Base-by-base conservation (phyloP, 2,797 vertebrate genomes). In the Odontamblyopus rebecca region DNA sequence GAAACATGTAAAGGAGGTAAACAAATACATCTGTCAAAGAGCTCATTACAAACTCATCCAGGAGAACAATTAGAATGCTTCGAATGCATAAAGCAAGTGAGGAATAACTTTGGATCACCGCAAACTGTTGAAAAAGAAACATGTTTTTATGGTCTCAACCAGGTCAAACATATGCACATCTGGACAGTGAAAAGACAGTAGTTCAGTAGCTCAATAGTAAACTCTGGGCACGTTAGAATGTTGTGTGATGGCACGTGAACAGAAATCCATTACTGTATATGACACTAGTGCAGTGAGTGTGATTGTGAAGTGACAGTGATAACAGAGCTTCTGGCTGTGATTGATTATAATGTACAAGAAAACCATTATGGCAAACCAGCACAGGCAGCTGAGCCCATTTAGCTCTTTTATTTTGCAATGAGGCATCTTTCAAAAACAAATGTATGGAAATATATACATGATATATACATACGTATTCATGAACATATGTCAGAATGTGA, bases 381-480 rank as follows among this genome's bases (percentile, higher is more conserved):
- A 61, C 16, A 16, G 30, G 16, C 60, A 35, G 18, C 60, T 8
- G 60, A 61, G 60, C 60, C 8, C 60, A 35, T 18, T 19, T 35
- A 61, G 71, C 19, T 60, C 30, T 71, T 54, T n/a, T 5, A 32
- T 32, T 74, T 62, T 66, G 59, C 59, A 53, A 61, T 59, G 35
- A 56, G 29, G 70, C 19, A 26, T 68, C 19, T 51, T 38, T n/a
- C 70, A 44, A 67, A 62, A 41, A 48, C n/a, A 7, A 26, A 67
- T 67, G 32, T 74, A 74, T 70, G 62, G 61, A 75, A 72, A 80
- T 81, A 35, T n/a, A 23, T 30, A 18, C 59, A 77, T 67, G 11
- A 79, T 80, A 35, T n/a, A 23, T 30, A 15, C 59, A 77, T 67
- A 11, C 38, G 38, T 53, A 77, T 75, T 83, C 54, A 72, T 66